phyloP scores from a whole-genome alignment of 2,113 vertebrate species.

The Callorhinus ursinus region DNA sequence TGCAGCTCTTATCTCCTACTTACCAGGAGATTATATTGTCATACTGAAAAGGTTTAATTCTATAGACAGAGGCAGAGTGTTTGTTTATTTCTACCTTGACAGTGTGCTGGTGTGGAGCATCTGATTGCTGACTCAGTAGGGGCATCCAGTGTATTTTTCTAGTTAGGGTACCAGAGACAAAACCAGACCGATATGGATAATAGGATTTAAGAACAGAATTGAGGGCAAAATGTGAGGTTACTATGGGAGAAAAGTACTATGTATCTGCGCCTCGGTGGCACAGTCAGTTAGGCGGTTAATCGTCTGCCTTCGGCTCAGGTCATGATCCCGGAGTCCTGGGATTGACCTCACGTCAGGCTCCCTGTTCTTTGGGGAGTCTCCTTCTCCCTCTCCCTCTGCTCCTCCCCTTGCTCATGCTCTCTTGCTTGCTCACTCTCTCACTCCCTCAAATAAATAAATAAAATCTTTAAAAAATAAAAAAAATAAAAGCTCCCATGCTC shows the following conservation, averaged over 20 bases:
- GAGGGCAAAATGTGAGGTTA: background rate
- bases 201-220: background rate
- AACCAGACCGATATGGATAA: background rate
- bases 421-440: background rate
- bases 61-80: background rate
- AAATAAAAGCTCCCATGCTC: background rate
- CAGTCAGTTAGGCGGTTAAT: background rate
- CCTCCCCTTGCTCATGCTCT: background rate
- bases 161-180: background rate
- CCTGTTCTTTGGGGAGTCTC: background rate
- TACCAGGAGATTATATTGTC: conserved; percentile 23
- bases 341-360: background rate
- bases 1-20: background rate
- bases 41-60: background rate
- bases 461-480: background rate
- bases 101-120: background rate
- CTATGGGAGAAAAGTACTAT: background rate
- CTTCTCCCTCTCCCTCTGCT: background rate
- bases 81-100: background rate
- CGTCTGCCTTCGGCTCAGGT: background rate
- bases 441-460: background rate
- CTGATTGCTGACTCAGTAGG: background rate
- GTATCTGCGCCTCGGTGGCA: background rate
- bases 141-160: background rate
- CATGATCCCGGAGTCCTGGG: no score